These are phyloP conservation scores for Petrocephalus schoutedeni DNA, from an alignment of 2,797 vertebrate species.

Conservation along the genomic window DNA sequence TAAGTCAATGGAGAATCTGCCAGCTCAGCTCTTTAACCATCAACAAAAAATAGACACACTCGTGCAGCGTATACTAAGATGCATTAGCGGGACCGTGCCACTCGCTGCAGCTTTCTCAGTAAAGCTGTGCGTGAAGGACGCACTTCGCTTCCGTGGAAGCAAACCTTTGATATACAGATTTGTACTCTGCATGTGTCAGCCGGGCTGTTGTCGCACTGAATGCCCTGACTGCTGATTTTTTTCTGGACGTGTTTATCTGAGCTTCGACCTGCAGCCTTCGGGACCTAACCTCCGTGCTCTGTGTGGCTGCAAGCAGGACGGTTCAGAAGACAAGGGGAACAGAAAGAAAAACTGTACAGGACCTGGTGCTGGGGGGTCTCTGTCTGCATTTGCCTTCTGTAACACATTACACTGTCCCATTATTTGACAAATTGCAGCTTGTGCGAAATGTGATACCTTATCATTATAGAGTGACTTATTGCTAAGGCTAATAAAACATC, in stretches of 20 bases:
- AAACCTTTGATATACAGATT: conserved; percentile 8
- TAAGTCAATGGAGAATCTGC: conserved; percentile 11
- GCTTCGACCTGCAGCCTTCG: background rate
- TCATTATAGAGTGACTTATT: conserved; percentile 37
- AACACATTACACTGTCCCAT: conserved; percentile 22
- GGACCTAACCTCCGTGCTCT: background rate
- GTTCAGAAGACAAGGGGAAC: conserved; percentile 13
- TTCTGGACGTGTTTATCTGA: background rate
- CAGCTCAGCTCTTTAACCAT: conserved; percentile 12
- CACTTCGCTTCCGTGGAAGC: background rate
- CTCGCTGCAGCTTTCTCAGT: background rate
- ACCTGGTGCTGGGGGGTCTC: conserved; percentile 28
- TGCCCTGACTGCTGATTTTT: background rate
- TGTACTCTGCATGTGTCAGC: background rate
- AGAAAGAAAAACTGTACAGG: conserved; percentile 33
- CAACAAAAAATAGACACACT: conserved; percentile 8
- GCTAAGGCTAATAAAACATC: conserved; percentile 35
- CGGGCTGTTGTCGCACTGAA: background rate
- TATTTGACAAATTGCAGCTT: conserved; percentile 38
- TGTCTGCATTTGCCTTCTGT: conserved; percentile 10
- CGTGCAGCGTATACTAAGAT: background rate
- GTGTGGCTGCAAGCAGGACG: background rate
- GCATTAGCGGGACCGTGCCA: background rate
- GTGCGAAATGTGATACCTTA: conserved; percentile 31
- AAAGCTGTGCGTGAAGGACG: background rate